phyloP scores from a whole-genome alignment of 2,797 vertebrate genomes.

The Neomorphus geoffroyi region DNA sequence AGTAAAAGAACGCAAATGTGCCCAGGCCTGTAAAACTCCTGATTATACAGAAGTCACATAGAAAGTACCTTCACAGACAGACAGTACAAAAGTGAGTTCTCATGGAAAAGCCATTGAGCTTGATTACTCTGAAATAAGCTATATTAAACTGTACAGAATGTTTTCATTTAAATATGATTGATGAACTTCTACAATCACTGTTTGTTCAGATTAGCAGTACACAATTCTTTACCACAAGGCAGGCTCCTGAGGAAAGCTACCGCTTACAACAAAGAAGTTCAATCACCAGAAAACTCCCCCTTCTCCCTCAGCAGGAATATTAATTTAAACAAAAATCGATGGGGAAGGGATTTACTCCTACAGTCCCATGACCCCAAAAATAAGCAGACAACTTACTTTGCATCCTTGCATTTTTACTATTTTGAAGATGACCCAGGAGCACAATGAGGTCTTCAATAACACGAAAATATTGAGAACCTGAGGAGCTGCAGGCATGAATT shows the following conservation, averaged over 20 bases:
- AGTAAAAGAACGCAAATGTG: neutral
- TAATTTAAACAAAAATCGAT: neutral
- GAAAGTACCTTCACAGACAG: neutral
- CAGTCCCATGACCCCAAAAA: neutral
- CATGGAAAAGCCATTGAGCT: neutral
- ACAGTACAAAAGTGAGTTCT: neutral
- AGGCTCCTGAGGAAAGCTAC: neutral
- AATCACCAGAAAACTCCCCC: neutral
- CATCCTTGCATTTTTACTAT: slow-evolving; percentile 90
- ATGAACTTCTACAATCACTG: neutral
- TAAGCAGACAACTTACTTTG: slow-evolving; percentile 83
- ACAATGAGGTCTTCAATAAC: slow-evolving; percentile 98
- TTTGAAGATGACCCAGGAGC: slow-evolving; percentile 93
- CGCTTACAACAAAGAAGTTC: neutral
- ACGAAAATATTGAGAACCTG: slow-evolving; percentile 97
- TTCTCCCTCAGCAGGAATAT: neutral
- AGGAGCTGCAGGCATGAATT: slow-evolving; percentile 97
- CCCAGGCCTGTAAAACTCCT: neutral
- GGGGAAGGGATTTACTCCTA: neutral
- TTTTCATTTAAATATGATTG: neutral
- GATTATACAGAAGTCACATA: neutral
- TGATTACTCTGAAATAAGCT: neutral
- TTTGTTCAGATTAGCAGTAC: neutral
- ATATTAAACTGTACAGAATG: neutral
- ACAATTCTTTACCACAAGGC: neutral